Evolutionary conservation across 2,888 invertebrate species (phyloP).

Genomic region (Hesperia comma): DNA sequence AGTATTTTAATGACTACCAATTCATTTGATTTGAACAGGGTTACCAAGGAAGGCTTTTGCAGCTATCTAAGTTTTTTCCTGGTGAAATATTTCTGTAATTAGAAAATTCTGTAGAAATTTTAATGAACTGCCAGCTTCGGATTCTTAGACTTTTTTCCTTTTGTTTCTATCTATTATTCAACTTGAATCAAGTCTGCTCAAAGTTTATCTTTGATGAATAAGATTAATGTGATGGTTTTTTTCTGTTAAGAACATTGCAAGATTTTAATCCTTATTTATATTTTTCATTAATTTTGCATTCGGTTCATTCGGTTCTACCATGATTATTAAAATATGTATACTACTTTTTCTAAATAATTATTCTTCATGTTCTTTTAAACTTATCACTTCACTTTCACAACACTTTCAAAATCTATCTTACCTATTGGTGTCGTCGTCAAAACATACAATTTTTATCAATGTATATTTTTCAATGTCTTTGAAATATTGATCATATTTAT

Average conservation of each 20-base stretch:
- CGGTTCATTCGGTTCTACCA: not conserved
- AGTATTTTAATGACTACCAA: conserved; percentile 10
- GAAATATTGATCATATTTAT: conserved; percentile 24
- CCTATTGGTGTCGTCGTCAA: not conserved
- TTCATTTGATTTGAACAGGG: conserved; percentile 10
- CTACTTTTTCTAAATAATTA: not conserved
- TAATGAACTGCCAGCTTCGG: not conserved
- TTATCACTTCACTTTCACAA: conserved; percentile 2
- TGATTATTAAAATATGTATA: no score
- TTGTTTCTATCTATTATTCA: not conserved
- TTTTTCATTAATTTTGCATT: not conserved
- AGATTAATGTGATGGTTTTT: no score
- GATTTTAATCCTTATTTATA: no score
- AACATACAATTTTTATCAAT: not conserved
- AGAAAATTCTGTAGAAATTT: not conserved
- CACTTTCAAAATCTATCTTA: not conserved
- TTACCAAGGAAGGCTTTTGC: not conserved
- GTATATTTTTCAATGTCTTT: conserved; percentile 22
- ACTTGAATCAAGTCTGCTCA: no score
- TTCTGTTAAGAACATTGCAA: no score
- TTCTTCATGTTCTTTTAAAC: not conserved
- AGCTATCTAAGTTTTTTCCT: not conserved
- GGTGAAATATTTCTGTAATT: not conserved
- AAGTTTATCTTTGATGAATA: no score
- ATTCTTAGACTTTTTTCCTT: not conserved